Percentiles rank a stretch among this genome's conserved stretches.
Conservation (phyloP, 2,113 vertebrate genomes). For the Hydrolagus affinis region DNA sequence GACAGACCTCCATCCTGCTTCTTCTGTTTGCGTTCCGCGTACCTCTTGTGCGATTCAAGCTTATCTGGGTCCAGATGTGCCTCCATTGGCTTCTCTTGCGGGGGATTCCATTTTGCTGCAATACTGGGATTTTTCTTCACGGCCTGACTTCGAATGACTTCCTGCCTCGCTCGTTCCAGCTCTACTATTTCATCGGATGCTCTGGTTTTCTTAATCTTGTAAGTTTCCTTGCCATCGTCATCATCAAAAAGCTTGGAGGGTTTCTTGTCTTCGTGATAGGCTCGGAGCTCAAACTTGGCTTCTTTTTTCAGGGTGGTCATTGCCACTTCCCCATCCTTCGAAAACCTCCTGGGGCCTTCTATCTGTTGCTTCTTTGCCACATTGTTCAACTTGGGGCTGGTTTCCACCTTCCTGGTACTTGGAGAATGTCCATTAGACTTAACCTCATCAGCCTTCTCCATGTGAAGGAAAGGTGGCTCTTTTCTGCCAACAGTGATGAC, state of each 20-base stretch:
- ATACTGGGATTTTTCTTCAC: constrained; percentile 90
- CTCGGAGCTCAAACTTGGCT: constrained; percentile 82
- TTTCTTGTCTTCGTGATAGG: constrained; percentile 86
- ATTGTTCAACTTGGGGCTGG: constrained; percentile 36
- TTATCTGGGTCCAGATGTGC: constrained; percentile 83
- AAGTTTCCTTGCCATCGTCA: constrained; percentile 63
- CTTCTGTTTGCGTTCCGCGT: constrained; percentile 85
- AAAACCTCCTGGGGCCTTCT: constrained; percentile 52
- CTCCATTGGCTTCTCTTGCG: constrained; percentile 77
- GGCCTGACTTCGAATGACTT: constrained; percentile 86
- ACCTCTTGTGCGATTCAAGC: constrained; percentile 82
- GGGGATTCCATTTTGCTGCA: constrained; percentile 89
- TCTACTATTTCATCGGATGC: constrained; percentile 82
- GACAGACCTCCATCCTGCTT: constrained; percentile 44
- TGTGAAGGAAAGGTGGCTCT: constrained; percentile 46
- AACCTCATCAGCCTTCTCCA: constrained; percentile 43
- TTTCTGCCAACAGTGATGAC: constrained; percentile 45
- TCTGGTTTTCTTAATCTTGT: constrained; percentile 74
- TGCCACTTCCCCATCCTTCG: constrained; percentile 56
- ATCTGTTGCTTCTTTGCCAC: background rate
- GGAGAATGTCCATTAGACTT: constrained; percentile 56
- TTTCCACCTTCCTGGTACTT: constrained; percentile 43
- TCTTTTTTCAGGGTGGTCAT: constrained; percentile 66
- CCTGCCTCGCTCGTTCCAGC: constrained; percentile 83
- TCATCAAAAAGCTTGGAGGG: constrained; percentile 84